Evolutionary conservation across 2,888 invertebrate genomes (phyloP), one percentile per base, ranked within the genome.

Genomic region (Macrophya alboannulata): DNA sequence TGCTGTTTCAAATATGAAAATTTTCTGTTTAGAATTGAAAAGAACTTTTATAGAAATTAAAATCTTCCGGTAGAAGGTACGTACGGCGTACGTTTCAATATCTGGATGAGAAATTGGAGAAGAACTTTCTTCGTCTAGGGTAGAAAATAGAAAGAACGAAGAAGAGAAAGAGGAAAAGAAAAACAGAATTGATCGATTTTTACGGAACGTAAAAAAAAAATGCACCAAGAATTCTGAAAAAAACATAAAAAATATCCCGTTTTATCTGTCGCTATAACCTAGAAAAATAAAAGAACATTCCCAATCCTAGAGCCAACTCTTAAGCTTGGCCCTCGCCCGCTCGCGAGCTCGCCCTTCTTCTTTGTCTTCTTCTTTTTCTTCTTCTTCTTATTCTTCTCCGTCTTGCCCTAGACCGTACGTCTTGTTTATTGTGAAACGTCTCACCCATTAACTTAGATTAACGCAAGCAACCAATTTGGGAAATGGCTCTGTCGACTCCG

Each of bases 391-490:
- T 48, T 9, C 76, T 31, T 17, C 25, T 31, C 51, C 8, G n/a
- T 17, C 55, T 37, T 21, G 21, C 31, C 31, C 59, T 17, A 4
- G 9, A 15, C 37, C 82, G 65, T 82, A 48, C 48, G 31, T 71
- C 68, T 83, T 83, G 83, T 68, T 83, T 83, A 83, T 83, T 83
- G 83, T 71, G 83, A 65, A 83, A 83, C 65, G 68, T 83, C 25
- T 71, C 68, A 71, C 45, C 71, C 83, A 71, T 83, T 83, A 83
- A 83, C 37, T 83, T 83, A 17, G 68, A 83, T 83, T 83, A 83
- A 83, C 83, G 83, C 83, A 83, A 83, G 45, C 83, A 83, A 71
- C 83, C 83, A 83, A 83, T 83, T 83, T 83, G 83, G 83, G 51
- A 83, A 83, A 83, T 83, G 65, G 65, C 83, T 65, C 48, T 71